These are phyloP conservation scores for Cyphomyrus discorhynchus DNA, from an alignment of 2,113 vertebrate genomes.

Conservation along the genomic window DNA sequence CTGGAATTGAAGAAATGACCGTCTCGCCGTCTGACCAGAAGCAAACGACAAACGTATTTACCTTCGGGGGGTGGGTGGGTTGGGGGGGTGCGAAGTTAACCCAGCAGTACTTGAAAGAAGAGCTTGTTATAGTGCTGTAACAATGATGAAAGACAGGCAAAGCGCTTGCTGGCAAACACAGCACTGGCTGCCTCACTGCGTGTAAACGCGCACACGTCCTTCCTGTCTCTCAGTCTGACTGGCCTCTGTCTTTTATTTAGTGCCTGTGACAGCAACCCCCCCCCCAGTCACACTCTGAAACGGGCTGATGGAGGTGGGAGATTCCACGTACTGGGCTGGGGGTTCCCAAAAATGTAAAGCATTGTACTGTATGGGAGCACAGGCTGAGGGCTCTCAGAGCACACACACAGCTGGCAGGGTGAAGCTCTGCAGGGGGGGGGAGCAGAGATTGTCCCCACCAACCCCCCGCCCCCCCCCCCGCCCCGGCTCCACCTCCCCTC, in stretches of 20 bases:
- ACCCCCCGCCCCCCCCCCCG: not conserved
- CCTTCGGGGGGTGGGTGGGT: not conserved
- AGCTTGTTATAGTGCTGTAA: not conserved
- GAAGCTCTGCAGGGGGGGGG: not conserved
- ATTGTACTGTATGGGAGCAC: not conserved
- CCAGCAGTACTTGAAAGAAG: not conserved
- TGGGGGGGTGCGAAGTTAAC: not conserved
- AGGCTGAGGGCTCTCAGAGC: not conserved
- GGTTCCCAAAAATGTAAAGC: not conserved
- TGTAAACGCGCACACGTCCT: not conserved
- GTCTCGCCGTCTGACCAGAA: not conserved
- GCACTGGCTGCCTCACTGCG: not conserved
- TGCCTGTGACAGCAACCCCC: slow-evolving; percentile 15
- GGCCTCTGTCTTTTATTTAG: slow-evolving; percentile 25
- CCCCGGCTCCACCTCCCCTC: too few relatives aligned
- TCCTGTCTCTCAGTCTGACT: not conserved
- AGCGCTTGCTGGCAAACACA: not conserved
- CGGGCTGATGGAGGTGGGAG: not conserved
- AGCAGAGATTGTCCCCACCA: not conserved
- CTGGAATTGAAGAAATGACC: not conserved
- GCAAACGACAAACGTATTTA: not conserved
- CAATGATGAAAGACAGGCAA: not conserved
- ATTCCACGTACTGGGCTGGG: not conserved
- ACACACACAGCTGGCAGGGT: not conserved
- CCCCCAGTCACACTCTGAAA: slow-evolving; percentile 20